These are phyloP conservation scores for Cyaniris semiargus DNA, from an alignment of 2,888 invertebrate species.

Conservation along the genomic window DNA sequence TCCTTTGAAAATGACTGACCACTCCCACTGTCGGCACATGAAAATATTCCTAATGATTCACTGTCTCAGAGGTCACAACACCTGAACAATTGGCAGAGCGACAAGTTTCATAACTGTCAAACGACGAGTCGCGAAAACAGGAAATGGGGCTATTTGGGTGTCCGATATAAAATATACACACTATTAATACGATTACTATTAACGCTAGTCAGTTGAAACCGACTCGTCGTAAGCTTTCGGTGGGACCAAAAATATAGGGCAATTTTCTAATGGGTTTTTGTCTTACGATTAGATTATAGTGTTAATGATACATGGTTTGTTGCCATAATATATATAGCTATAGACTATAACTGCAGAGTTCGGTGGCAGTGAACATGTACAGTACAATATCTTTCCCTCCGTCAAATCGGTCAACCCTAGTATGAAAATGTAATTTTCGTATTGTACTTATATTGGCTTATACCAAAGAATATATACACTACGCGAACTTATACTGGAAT, in stretches of 20 bases:
- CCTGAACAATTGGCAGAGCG: conserved; percentile 71
- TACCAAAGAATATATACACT: no score
- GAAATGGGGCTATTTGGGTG: conserved; percentile 70
- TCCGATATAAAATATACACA: conserved; percentile 43
- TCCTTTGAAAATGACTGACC: not conserved
- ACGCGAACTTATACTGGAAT: no score
- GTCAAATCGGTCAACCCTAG: no score
- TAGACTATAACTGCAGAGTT: no score
- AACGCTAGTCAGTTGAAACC: conserved; percentile 27
- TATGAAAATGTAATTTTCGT: no score
- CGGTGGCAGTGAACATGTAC: no score
- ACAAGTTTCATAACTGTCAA: conserved; percentile 69
- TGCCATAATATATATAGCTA: not conserved
- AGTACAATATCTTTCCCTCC: no score
- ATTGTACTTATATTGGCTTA: not conserved
- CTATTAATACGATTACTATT: conserved; percentile 35
- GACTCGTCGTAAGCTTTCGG: not conserved
- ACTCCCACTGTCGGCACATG: conserved; percentile 33
- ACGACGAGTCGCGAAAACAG: conserved; percentile 66
- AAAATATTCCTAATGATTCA: conserved; percentile 48
- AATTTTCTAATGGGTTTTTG: not conserved
- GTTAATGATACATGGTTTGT: not conserved
- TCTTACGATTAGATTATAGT: not conserved
- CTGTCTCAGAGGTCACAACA: conserved; percentile 62
- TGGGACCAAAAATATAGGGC: not conserved